phyloP scores from a whole-genome alignment of 1,140 invertebrate genomes.

The Heliconius hermathena region DNA sequence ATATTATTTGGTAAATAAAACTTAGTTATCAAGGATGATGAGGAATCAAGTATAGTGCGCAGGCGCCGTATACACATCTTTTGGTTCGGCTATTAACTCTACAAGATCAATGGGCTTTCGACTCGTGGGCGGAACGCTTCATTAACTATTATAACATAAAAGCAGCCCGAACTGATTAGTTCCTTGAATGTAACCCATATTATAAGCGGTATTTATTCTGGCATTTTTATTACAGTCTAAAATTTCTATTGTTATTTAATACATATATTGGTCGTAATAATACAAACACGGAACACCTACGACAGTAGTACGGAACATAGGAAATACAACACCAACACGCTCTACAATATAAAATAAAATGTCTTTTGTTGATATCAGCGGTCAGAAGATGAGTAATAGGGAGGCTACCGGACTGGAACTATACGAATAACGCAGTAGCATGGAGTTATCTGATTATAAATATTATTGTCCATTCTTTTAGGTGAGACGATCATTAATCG shows the following conservation, averaged over 20 bases:
- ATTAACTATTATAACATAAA: constrained; percentile 77
- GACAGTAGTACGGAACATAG: constrained; percentile 42
- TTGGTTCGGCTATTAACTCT: constrained; percentile 64
- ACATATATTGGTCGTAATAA: constrained; percentile 53
- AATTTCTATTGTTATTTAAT: constrained; percentile 45
- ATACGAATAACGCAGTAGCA: constrained; percentile 78
- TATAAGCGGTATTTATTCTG: constrained; percentile 41
- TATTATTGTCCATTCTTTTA: constrained; percentile 81
- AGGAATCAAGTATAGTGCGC: constrained; percentile 44
- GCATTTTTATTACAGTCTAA: constrained; percentile 38
- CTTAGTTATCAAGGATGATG: constrained; percentile 56
- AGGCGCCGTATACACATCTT: constrained; percentile 47
- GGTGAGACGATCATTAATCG: constrained; percentile 78
- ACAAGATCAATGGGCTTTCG: constrained; percentile 66
- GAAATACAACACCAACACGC: constrained; percentile 51
- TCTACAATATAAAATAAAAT: constrained; percentile 55
- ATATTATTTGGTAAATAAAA: constrained; percentile 34
- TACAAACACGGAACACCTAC: constrained; percentile 62
- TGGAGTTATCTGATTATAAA: constrained; percentile 79
- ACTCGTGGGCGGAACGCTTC: constrained; percentile 70
- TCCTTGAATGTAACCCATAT: constrained; percentile 45
- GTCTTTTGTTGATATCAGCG: constrained; percentile 61
- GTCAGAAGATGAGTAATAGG: constrained; percentile 72
- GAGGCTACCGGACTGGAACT: constrained; percentile 66
- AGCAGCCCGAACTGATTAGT: constrained; percentile 69